A percentile compares a stretch with the other conserved stretches of the same genome.
These are phyloP conservation scores for Zoroaster sp. DNA, from an alignment of 53 echinoderm and acorn worm species.

Conservation along the genomic window DNA sequence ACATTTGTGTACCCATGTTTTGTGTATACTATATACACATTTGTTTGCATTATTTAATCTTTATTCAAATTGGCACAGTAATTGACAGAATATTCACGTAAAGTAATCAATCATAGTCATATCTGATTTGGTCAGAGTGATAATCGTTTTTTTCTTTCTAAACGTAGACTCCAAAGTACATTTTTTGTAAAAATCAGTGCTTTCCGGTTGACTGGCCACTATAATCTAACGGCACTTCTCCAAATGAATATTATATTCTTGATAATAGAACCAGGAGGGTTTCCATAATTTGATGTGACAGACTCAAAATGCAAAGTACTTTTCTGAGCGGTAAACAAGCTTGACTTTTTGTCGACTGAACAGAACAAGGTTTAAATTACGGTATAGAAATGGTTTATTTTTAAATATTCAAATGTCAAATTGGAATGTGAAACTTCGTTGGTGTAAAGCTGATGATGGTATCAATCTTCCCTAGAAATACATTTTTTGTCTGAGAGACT, in stretches of 20 bases:
- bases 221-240: not conserved
- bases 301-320: not conserved
- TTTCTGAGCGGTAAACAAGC: not conserved
- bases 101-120: not conserved
- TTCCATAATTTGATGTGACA: not conserved
- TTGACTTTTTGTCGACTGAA: not conserved
- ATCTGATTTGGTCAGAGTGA: not conserved
- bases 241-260: not conserved
- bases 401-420: too few species aligned
- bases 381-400: too few species aligned
- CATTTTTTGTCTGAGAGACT: too few species aligned
- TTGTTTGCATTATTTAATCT: too few species aligned
- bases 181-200: not conserved
- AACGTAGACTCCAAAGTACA: not conserved
- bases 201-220: not conserved
- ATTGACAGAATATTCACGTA: not conserved
- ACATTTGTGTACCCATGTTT: too few species aligned
- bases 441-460: too few species aligned
- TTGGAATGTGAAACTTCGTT: too few species aligned
- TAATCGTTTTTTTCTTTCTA: not conserved
- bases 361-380: too few species aligned
- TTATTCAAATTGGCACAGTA: too few species aligned
- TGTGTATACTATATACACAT: too few species aligned
- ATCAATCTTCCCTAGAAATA: too few species aligned
- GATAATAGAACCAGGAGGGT: not conserved